Evolutionary conservation across 2,888 invertebrate genomes (phyloP).

Genomic region (Chironomus riparius): DNA sequence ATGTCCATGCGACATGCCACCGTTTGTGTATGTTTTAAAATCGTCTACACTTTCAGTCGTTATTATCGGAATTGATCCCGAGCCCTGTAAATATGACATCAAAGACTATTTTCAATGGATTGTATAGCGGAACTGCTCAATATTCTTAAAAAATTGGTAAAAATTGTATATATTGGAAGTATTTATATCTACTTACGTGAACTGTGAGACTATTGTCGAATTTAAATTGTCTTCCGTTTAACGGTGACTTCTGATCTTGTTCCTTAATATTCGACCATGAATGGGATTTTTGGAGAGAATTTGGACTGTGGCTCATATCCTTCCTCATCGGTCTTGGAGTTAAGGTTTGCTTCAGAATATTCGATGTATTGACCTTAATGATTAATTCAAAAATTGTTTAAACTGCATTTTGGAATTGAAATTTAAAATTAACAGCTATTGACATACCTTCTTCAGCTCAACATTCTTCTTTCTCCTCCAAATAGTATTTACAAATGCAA

Average conservation of each 20-base stretch:
- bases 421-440: not conserved
- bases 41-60: slow-evolving; percentile 60
- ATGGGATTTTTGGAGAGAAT: slow-evolving; percentile 47
- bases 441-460: slow-evolving; percentile 37
- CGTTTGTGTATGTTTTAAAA: slow-evolving; percentile 36
- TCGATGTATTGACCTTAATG: not conserved
- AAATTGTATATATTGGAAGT: not conserved
- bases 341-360: slow-evolving; percentile 72
- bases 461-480: slow-evolving; percentile 62
- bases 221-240: not conserved
- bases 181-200: slow-evolving; percentile 47
- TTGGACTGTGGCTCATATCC: slow-evolving; percentile 50
- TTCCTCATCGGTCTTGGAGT: slow-evolving; percentile 68
- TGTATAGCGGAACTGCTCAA: slow-evolving; percentile 39
- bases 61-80: slow-evolving; percentile 52
- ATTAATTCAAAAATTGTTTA: not conserved
- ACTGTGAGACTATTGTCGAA: slow-evolving; percentile 61
- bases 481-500: slow-evolving; percentile 82
- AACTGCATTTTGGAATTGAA: not conserved
- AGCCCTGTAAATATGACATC: slow-evolving; percentile 32
- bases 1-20: slow-evolving; percentile 32
- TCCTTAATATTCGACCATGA: slow-evolving; percentile 42
- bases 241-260: slow-evolving; percentile 44
- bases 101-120: slow-evolving; percentile 46
- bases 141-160: slow-evolving; percentile 37